phyloP scores from a whole-genome alignment of 2,888 invertebrate genomes.

The Clistopyga incitator region DNA sequence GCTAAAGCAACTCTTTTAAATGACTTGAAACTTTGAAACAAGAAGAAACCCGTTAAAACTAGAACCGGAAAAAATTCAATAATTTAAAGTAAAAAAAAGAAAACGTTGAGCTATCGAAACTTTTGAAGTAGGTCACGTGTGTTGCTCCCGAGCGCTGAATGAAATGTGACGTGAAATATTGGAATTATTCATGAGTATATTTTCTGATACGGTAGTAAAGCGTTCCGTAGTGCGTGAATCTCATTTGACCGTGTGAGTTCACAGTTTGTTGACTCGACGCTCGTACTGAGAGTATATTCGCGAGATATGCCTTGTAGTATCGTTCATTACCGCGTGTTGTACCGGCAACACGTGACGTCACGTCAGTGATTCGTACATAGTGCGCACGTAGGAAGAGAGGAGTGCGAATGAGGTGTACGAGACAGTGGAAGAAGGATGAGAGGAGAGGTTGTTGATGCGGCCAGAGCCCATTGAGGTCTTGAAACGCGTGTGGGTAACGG shows the following conservation, averaged over 20 bases:
- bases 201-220: background rate
- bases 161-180: background rate
- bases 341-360: constrained; percentile 36
- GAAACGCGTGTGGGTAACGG: constrained; percentile 77
- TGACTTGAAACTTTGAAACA: background rate
- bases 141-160: background rate
- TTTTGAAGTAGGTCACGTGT: too few relatives aligned
- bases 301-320: constrained; percentile 2
- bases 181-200: background rate
- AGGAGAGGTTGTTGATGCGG: constrained; percentile 69
- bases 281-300: constrained; percentile 2
- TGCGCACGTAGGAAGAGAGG: constrained; percentile 25
- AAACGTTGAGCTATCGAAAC: too few relatives aligned
- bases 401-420: constrained; percentile 23
- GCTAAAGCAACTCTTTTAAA: too few relatives aligned
- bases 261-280: constrained; percentile 5
- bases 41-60: too few relatives aligned
- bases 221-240: background rate
- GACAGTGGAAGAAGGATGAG: constrained; percentile 49
- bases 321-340: constrained; percentile 31
- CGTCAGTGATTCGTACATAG: constrained; percentile 21
- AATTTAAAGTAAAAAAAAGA: too few relatives aligned
- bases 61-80: too few relatives aligned
- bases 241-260: background rate
- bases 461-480: constrained; percentile 79